Evolutionary conservation across 1,140 invertebrate genomes (phyloP), one percentile per base, ranked within the genome.

Genomic region (Metopolophium dirhodum): DNA sequence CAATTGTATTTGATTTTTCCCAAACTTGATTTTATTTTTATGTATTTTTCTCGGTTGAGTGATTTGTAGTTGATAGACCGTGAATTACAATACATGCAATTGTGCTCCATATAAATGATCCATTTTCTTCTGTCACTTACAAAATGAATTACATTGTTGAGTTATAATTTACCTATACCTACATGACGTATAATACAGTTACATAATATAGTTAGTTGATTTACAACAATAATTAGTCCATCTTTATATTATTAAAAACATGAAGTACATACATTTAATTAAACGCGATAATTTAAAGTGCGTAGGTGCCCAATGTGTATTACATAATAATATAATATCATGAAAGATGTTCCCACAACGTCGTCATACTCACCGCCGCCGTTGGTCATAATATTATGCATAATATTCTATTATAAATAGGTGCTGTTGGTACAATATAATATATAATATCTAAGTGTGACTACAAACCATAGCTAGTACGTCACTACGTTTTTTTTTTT

Each of bases 11-110:
- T 23, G 88, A 61, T 49, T 90, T 41, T 90, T n/a, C 6, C 30
- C 26, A 7, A 68, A 90, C 89, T 68, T 41, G 45, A 90, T 90
- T 90, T 68, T 68, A 35, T 90, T 77, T 68, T 18, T 77, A 26
- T 45, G 61, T 90, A 45, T 90, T 90, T 90, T 47, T 61, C 37
- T 61, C 57, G 89, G 37, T 90, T 61, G 57, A 90, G 8, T 41
- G 89, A 90, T 22, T 88, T 35, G n/a, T 90, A 90, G 47, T 45
- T 7, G 26, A 90, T 68, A 57, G 41, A 90, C 89, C 54, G 37
- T 90, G 37, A 90, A 45, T 26, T 57, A 89, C n/a, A 89, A 37
- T 57, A 57, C 26, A 89, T 18, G 41, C 88, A 45, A 90, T 90
- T 90, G 89, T 68, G 37, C 57, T 45, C 54, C 47, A n/a, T 11